A percentile compares a stretch with the other conserved stretches of the same genome.
Conservation (phyloP, 92 coral and sea anemone genomes). For the Parazoanthus swiftii region DNA sequence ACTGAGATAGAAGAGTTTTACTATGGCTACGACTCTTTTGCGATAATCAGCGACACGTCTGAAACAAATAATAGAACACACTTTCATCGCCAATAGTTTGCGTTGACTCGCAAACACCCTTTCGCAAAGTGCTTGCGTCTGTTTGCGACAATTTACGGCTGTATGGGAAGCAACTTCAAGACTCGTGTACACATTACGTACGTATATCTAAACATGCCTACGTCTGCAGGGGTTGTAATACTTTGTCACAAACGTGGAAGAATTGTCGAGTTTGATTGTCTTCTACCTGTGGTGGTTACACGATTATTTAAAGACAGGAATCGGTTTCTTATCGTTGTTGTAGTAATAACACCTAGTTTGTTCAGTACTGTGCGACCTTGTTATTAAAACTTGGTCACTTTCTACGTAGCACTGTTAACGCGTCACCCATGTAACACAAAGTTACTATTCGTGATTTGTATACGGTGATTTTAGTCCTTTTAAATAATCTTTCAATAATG, state of each 20-base stretch:
- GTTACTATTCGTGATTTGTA: constrained; percentile 10
- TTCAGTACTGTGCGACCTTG: not conserved
- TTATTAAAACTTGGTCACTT: too few species aligned
- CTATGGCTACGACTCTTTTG: too few species aligned
- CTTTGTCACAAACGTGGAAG: not conserved
- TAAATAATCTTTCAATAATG: too few species aligned
- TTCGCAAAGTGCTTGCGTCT: too few species aligned
- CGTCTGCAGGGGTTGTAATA: not conserved
- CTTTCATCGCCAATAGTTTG: too few species aligned
- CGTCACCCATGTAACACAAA: not conserved
- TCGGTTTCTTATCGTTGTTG: constrained; percentile 1
- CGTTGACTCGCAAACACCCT: too few species aligned
- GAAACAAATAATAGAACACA: too few species aligned
- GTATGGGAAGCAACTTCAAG: too few species aligned
- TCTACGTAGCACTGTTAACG: not conserved
- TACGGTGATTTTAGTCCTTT: not conserved
- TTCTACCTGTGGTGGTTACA: not conserved
- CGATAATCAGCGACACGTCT: too few species aligned
- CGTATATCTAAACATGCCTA: not conserved
- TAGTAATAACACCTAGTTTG: not conserved
- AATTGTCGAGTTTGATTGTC: not conserved
- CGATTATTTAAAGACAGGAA: constrained; percentile 11
- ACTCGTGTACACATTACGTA: not conserved
- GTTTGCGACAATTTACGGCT: too few species aligned
- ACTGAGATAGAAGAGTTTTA: too few species aligned